phyloP scores from a whole-genome alignment of 2,888 invertebrate species.

The Acrocera orbiculus region DNA sequence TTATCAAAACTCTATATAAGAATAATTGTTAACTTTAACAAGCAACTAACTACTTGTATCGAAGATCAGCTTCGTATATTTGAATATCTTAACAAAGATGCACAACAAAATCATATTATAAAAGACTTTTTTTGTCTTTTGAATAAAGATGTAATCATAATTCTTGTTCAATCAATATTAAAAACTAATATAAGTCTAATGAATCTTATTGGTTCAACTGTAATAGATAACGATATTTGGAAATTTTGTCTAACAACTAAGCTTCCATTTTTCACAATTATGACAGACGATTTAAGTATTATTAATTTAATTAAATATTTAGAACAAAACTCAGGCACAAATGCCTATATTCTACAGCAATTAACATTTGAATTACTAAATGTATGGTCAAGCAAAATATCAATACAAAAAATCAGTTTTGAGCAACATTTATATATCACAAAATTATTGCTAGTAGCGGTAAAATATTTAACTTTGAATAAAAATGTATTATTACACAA shows the following conservation, averaged over 20 bases:
- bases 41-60: conserved; percentile 32
- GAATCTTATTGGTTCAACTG: conserved; percentile 32
- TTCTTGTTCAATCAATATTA: conserved; percentile 38
- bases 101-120: conserved; percentile 23
- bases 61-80: conserved; percentile 37
- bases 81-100: conserved; percentile 29
- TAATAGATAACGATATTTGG: conserved; percentile 42
- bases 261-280: conserved; percentile 39
- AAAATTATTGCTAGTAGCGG: conserved; percentile 42
- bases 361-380: conserved; percentile 39
- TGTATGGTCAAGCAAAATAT: conserved; percentile 50
- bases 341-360: conserved; percentile 24
- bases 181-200: conserved; percentile 30
- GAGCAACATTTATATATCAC: conserved; percentile 55
- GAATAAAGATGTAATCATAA: conserved; percentile 41
- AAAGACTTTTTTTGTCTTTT: conserved; percentile 37
- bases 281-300: conserved; percentile 33
- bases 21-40: conserved; percentile 39
- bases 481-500: conserved; percentile 15
- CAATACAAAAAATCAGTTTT: conserved; percentile 41
- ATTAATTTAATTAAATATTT: conserved; percentile 46
- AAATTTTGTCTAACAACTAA: conserved; percentile 44
- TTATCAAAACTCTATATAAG: conserved; percentile 43
- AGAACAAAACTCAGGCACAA: conserved; percentile 18
- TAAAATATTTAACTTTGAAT: conserved; percentile 31